Base-by-base conservation (phyloP, 30 jellyfish, hydroid and myxozoan genomes). In the Pelagia noctiluca region DNA sequence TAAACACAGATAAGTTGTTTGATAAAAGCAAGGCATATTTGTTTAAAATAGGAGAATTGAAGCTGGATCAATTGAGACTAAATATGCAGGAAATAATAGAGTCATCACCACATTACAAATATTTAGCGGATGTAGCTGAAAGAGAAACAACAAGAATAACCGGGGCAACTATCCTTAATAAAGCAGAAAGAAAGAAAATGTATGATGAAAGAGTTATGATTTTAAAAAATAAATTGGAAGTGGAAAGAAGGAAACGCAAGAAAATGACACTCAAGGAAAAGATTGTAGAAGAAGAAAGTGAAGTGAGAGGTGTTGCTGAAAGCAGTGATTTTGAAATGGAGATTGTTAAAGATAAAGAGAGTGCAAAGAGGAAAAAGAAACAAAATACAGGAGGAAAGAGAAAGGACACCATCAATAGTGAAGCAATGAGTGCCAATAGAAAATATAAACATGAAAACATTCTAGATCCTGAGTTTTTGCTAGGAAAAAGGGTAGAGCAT, bases 401-500 rank as follows among this genome's bases (percentile, higher is more conserved):
- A 57, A 31, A 57, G 24, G 24, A 57, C 30, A 57, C 12, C 18
- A 57, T 8, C 72, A 34, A 4, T 12, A 24, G 69, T 26, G 71
- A 70, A 28, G 35, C 68, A 23, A 70, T 10, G 13, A 70, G 29
- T 10, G 7, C 83, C 32, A 70, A 35, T 76, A 70, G n/a, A 3
- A 37, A 5, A 30, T 23, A 28, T 24, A 70, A 46, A 50, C 34
- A 31, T 70, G 25, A 60, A 16, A 70, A 8, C 76, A 46, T 35
- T 23, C 83, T 75, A 28, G 71, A 46, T 50, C 83, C 76, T 30
- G 35, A 28, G 8, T 70, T 70, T 36, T 75, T 70, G 2, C 76
- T 35, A 12, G 71, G 83, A 12, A 70, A 35, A 29, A 70, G 83
- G 71, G 76, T 12, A 28, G 83, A 70, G 37, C 83, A 64, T 64